phyloP scores from a whole-genome alignment of 2,888 invertebrate genomes.

The Tenthredo mesomela region DNA sequence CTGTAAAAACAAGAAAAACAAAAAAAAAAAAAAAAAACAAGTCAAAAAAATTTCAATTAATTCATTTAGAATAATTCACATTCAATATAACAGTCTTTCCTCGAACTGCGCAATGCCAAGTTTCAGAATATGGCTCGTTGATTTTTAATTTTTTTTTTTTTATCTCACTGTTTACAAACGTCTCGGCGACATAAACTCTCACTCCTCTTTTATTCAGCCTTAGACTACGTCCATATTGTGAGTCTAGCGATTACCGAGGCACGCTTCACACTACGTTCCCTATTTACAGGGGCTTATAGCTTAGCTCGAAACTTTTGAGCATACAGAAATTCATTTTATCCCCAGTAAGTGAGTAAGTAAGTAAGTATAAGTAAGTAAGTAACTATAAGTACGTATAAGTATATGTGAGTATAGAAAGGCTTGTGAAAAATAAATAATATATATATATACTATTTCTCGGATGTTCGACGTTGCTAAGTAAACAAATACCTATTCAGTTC shows the following conservation, averaged over 20 bases:
- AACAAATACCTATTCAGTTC: slow-evolving; percentile 13
- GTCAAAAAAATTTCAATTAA: not conserved
- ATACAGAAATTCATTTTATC: not conserved
- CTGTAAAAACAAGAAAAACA: not conserved
- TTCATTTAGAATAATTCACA: not conserved
- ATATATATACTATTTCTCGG: too few species aligned
- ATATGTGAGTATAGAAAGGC: not conserved
- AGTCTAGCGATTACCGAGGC: slow-evolving; percentile 11
- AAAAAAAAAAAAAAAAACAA: not conserved
- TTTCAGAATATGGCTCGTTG: not conserved
- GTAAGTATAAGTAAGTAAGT: not conserved
- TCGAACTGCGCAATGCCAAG: not conserved
- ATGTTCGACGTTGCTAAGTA: slow-evolving; percentile 26
- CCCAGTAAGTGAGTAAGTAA: not conserved
- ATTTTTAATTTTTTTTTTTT: not conserved
- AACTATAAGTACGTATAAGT: not conserved
- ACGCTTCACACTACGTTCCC: slow-evolving; percentile 1
- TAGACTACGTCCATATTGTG: not conserved
- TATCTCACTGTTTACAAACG: not conserved
- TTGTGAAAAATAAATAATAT: not conserved
- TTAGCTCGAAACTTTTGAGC: not conserved
- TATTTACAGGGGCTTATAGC: slow-evolving; percentile 20
- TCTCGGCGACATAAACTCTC: not conserved
- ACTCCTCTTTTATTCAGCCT: slow-evolving; percentile 1
- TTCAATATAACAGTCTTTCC: not conserved